A percentile compares a stretch with the other conserved stretches of the same genome.
These are phyloP conservation scores for Meloidogyne floridensis DNA, from an alignment of 1,140 invertebrate genomes.

Conservation along the genomic window DNA sequence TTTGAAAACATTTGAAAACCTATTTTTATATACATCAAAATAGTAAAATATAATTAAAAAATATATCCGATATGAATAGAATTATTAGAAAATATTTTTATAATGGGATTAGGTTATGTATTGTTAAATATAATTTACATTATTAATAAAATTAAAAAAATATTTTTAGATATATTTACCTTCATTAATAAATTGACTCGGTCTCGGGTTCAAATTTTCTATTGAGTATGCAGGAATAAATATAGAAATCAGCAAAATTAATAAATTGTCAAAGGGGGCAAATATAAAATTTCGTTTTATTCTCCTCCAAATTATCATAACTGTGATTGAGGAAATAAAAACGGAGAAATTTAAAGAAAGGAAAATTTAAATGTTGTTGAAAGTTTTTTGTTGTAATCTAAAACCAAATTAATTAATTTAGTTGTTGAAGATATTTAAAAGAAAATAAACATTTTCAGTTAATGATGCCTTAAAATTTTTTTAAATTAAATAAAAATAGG, in stretches of 20 bases:
- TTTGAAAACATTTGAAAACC: not conserved
- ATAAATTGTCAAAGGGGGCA: not conserved
- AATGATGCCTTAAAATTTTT: not conserved
- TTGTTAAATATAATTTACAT: too few species aligned
- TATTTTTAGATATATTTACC: slow-evolving; percentile 11
- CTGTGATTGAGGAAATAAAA: not conserved
- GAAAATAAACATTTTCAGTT: not conserved
- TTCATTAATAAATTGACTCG: slow-evolving; percentile 41
- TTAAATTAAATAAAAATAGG: not conserved
- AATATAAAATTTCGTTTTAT: not conserved
- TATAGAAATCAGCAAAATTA: not conserved
- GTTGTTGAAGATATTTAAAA: too few species aligned
- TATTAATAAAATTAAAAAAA: too few species aligned
- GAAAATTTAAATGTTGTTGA: not conserved
- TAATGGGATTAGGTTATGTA: too few species aligned
- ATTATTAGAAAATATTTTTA: too few species aligned
- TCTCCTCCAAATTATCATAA: not conserved
- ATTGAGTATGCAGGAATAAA: slow-evolving; percentile 10
- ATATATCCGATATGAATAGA: not conserved
- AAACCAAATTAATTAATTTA: not conserved
- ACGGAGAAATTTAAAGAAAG: not conserved
- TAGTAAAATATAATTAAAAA: slow-evolving; percentile 12
- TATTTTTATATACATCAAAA: not conserved
- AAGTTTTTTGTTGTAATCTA: not conserved
- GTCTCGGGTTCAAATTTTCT: slow-evolving; percentile 43